Conservation (phyloP, 2,888 invertebrate genomes). For the Gnatocerus cornutus region DNA sequence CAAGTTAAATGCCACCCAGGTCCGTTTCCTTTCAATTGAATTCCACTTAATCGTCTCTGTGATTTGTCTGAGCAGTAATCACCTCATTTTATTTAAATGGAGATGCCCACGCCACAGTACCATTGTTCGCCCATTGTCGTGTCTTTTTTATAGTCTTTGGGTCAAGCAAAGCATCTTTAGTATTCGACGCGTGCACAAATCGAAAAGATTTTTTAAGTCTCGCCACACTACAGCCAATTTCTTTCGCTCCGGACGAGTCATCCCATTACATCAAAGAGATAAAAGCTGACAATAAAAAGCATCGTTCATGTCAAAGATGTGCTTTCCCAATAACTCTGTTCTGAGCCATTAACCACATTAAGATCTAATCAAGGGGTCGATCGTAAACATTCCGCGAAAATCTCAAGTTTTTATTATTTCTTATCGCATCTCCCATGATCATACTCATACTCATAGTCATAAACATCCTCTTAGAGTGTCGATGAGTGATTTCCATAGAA, state of each 20-base stretch:
- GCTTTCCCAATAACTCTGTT: constrained; percentile 42
- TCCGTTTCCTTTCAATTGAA: constrained; percentile 22
- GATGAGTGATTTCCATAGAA: constrained; percentile 41
- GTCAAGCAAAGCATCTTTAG: background rate
- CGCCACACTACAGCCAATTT: constrained; percentile 3
- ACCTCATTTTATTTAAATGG: constrained; percentile 34
- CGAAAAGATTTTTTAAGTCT: constrained; percentile 4
- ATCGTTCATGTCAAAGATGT: constrained; percentile 33
- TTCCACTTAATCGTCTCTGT: constrained; percentile 21
- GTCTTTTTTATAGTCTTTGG: background rate
- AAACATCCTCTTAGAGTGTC: constrained; percentile 14
- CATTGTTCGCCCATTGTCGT: constrained; percentile 27
- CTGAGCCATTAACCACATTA: constrained; percentile 47
- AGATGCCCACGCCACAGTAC: constrained; percentile 25
- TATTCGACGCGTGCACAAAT: constrained; percentile 4
- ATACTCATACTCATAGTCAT: background rate
- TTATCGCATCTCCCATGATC: background rate
- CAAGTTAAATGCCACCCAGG: constrained; percentile 14
- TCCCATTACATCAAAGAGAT: constrained; percentile 37
- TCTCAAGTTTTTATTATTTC: background rate
- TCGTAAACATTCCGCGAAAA: constrained; percentile 24
- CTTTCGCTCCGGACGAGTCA: constrained; percentile 24
- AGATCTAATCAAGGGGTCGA: constrained; percentile 35
- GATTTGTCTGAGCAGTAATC: constrained; percentile 21
- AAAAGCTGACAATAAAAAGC: constrained; percentile 41